A percentile compares a stretch with the other conserved stretches of the same genome.
These are phyloP conservation scores for Acleris cristana DNA, from an alignment of 2,888 invertebrate species.

Conservation along the genomic window DNA sequence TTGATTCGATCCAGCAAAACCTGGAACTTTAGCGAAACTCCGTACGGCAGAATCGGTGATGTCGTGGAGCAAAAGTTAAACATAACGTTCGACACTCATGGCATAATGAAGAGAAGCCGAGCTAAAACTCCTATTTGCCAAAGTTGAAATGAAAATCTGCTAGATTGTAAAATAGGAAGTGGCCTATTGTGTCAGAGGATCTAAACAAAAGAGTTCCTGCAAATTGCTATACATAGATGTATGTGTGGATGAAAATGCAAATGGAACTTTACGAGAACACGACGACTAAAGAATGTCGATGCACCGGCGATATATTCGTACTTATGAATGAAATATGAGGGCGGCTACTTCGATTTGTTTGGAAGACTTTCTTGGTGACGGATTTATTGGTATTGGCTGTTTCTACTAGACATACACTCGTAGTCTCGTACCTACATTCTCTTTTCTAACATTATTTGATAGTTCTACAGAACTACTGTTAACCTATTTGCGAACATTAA, in stretches of 20 bases:
- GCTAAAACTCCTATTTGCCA: background rate
- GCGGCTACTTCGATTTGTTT: constrained; percentile 26
- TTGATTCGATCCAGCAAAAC: background rate
- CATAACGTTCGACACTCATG: constrained; percentile 16
- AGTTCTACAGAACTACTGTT: background rate
- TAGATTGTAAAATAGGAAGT: constrained; percentile 11
- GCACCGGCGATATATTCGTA: constrained; percentile 21
- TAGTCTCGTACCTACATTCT: no score
- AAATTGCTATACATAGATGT: background rate
- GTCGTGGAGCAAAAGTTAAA: constrained; percentile 18
- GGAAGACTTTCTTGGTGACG: constrained; percentile 13
- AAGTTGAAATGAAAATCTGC: constrained; percentile 1
- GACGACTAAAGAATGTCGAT: constrained; percentile 5
- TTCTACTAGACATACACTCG: background rate
- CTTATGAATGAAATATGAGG: constrained; percentile 45
- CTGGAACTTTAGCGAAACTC: constrained; percentile 2
- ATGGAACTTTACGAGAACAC: background rate
- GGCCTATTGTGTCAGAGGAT: background rate
- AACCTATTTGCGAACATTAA: background rate
- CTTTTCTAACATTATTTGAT: no score
- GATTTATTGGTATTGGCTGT: constrained; percentile 16
- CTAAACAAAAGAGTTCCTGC: background rate
- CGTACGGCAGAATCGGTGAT: constrained; percentile 11
- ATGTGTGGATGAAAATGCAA: background rate
- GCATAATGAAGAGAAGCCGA: constrained; percentile 14